Evolutionary conservation across 2,113 vertebrate genomes (phyloP).

Genomic region (Saccopteryx bilineata): DNA sequence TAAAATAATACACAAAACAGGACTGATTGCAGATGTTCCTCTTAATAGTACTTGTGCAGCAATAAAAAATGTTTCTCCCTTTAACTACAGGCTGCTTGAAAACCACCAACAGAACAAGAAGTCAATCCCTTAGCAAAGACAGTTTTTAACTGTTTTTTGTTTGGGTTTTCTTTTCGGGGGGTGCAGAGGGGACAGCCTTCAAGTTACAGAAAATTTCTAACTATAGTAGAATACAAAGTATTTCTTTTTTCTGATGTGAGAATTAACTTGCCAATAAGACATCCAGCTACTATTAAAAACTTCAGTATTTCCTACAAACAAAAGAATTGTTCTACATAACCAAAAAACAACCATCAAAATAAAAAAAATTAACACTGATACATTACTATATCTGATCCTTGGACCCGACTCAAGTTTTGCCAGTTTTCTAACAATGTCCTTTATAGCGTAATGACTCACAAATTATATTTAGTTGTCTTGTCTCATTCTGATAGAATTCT

Average conservation of each 20-base stretch:
- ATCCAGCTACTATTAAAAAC: background rate
- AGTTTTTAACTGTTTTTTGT: background rate
- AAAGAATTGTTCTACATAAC: slow-evolving; percentile 33
- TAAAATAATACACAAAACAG: slow-evolving; percentile 71
- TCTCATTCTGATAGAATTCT: background rate
- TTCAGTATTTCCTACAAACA: background rate
- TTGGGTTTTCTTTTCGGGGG: background rate
- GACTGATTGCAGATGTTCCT: slow-evolving; percentile 53
- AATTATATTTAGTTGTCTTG: background rate
- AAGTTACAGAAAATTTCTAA: slow-evolving; percentile 59
- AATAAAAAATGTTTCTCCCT: slow-evolving; percentile 64
- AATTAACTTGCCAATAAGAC: background rate
- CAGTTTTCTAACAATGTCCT: background rate
- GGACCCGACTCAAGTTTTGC: slow-evolving; percentile 9
- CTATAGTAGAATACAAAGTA: background rate
- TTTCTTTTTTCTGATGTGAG: background rate
- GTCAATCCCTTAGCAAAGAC: background rate
- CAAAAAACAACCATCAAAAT: background rate
- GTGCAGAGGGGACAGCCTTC: background rate
- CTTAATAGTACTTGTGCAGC: slow-evolving; percentile 64
- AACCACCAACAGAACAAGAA: slow-evolving; percentile 68
- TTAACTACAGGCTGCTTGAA: slow-evolving; percentile 65
- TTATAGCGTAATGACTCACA: background rate
- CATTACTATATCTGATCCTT: background rate
- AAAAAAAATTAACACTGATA: background rate